Conservation (phyloP, 2,113 vertebrate species). For the Montifringilla adamsi region DNA sequence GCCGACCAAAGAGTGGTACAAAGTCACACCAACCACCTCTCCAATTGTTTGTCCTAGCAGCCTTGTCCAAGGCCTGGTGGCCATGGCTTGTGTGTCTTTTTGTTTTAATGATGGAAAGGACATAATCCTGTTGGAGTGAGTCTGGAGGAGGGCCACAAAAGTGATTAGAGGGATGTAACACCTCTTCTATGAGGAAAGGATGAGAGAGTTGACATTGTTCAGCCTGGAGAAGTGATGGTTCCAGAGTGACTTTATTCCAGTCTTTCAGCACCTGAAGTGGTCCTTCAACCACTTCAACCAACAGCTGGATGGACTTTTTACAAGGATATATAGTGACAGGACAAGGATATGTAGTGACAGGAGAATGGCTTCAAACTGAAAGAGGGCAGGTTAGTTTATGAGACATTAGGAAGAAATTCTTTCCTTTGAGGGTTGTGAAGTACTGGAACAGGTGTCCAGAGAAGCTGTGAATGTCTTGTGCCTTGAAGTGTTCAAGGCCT, state of each 20-base stretch:
- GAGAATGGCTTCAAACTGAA: not conserved
- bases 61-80: not conserved
- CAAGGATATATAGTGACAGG: not conserved
- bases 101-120: not conserved
- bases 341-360: not conserved
- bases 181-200: not conserved
- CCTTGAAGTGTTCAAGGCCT: not conserved
- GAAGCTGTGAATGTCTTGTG: not conserved
- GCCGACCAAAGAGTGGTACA: accelerated
- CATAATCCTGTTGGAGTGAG: not conserved
- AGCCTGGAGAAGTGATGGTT: not conserved
- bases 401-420: not conserved
- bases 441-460: not conserved
- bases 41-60: not conserved
- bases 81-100: not conserved
- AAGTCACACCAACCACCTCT: not conserved
- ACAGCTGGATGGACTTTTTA: not conserved
- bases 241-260: not conserved
- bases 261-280: not conserved
- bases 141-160: not conserved
- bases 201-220: not conserved
- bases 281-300: not conserved
- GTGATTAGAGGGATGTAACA: not conserved
- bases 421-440: not conserved
- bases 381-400: not conserved